Percentiles rank a stretch among this genome's conserved stretches.
Conservation (phyloP, 2,888 invertebrate genomes). For the Pecten maximus region DNA sequence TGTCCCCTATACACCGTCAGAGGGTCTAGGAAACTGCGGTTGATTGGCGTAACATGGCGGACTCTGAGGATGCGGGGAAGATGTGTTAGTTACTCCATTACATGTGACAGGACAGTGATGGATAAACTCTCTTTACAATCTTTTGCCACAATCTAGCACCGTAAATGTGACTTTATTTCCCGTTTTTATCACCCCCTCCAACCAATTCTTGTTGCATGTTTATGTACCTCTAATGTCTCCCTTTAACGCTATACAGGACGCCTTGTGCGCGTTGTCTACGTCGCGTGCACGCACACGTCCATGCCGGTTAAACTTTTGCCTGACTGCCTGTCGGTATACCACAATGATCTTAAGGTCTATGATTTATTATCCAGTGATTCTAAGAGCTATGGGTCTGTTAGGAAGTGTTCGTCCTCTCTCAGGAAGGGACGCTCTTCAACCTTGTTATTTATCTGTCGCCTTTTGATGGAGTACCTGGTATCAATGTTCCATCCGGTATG, state of each 20-base stretch:
- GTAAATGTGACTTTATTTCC: conserved; percentile 14
- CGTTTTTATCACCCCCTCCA: conserved; percentile 22
- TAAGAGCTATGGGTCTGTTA: not conserved
- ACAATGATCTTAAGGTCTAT: not conserved
- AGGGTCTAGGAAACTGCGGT: not conserved
- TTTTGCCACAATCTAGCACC: conserved; percentile 1
- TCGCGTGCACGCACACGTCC: conserved; percentile 29
- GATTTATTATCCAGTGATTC: not conserved
- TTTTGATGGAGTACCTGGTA: conserved; percentile 23
- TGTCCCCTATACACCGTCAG: not conserved
- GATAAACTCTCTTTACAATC: not conserved
- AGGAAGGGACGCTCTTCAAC: not conserved
- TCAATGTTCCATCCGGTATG: conserved; percentile 18
- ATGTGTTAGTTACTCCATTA: not conserved
- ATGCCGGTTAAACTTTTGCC: not conserved
- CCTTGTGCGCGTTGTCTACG: not conserved
- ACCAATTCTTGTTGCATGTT: not conserved
- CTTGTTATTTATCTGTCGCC: conserved; percentile 25
- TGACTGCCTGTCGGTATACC: not conserved
- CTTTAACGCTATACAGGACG: not conserved
- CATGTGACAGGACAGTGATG: conserved; percentile 9
- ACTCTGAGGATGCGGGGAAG: not conserved
- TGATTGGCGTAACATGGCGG: not conserved
- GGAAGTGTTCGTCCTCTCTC: not conserved
- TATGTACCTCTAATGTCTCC: conserved; percentile 13